Conservation (phyloP, 2,113 vertebrate genomes). For the Stomatorhinus ivindoensis region DNA sequence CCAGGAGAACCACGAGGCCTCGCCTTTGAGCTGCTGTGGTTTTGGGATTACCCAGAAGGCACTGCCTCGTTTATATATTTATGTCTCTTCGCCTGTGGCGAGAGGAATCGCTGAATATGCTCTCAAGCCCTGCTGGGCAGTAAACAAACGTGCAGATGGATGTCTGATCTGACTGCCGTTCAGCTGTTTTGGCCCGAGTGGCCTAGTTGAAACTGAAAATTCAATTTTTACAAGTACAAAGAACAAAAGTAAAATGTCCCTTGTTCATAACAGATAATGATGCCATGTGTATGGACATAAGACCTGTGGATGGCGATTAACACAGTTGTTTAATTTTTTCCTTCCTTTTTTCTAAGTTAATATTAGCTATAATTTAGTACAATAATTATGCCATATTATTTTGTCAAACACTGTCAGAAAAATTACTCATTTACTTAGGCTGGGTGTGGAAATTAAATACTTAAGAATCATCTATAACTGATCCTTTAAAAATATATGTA, state of each 20-base stretch:
- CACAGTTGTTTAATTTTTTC: slow-evolving; percentile 31
- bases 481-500: slow-evolving; percentile 9
- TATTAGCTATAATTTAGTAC: slow-evolving; percentile 35
- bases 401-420: slow-evolving; percentile 35
- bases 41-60: neutral
- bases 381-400: slow-evolving; percentile 25
- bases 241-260: neutral
- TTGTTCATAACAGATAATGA: neutral
- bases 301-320: slow-evolving; percentile 23
- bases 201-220: neutral
- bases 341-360: slow-evolving; percentile 40
- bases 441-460: neutral
- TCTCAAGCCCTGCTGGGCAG: neutral
- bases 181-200: neutral
- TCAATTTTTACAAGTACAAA: neutral
- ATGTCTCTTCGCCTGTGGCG: neutral
- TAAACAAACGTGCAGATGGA: neutral
- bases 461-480: neutral
- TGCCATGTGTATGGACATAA: neutral
- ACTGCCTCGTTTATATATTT: neutral
- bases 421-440: slow-evolving; percentile 12
- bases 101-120: neutral
- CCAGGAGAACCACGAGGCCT: neutral
- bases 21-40: neutral
- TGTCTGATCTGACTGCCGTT: neutral